A percentile compares a stretch with the other conserved stretches of the same genome.
These are phyloP conservation scores for Sardina pilchardus DNA, from an alignment of 2,113 vertebrate species.

Conservation along the genomic window DNA sequence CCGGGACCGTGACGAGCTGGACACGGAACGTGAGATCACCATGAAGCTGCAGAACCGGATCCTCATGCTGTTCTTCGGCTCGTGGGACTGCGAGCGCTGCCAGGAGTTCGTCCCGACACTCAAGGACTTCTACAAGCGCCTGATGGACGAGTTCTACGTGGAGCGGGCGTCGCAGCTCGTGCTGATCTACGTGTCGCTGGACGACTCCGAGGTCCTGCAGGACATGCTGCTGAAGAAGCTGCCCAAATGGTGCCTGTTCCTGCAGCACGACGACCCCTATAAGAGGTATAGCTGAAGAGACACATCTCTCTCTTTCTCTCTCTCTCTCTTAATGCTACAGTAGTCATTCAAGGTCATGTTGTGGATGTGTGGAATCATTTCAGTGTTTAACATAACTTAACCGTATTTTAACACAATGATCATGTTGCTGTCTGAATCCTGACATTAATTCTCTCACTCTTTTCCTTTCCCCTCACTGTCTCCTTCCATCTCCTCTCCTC, in stretches of 20 bases:
- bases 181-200: constrained; percentile 82
- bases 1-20: constrained; percentile 77
- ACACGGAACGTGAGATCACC: constrained; percentile 77
- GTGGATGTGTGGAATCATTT: too few species aligned
- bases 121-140: constrained; percentile 74
- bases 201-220: constrained; percentile 76
- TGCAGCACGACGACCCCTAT: constrained; percentile 81
- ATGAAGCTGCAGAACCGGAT: constrained; percentile 80
- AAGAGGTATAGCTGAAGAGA: constrained; percentile 67
- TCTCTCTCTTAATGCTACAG: too few species aligned
- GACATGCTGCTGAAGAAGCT: constrained; percentile 78
- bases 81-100: constrained; percentile 70
- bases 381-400: too few species aligned
- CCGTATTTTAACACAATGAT: too few species aligned
- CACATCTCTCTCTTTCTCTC: too few species aligned
- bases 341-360: too few species aligned
- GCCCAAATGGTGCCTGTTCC: constrained; percentile 81
- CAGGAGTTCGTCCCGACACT: constrained; percentile 74
- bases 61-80: constrained; percentile 83
- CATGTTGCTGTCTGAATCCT: too few species aligned
- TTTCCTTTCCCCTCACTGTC: too few species aligned
- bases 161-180: constrained; percentile 81
- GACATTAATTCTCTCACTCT: too few species aligned
- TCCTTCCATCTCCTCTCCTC: too few species aligned
- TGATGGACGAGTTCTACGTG: constrained; percentile 85